Evolutionary conservation across 2,113 vertebrate genomes (phyloP).

Genomic region (Brienomyrus longianalis): DNA sequence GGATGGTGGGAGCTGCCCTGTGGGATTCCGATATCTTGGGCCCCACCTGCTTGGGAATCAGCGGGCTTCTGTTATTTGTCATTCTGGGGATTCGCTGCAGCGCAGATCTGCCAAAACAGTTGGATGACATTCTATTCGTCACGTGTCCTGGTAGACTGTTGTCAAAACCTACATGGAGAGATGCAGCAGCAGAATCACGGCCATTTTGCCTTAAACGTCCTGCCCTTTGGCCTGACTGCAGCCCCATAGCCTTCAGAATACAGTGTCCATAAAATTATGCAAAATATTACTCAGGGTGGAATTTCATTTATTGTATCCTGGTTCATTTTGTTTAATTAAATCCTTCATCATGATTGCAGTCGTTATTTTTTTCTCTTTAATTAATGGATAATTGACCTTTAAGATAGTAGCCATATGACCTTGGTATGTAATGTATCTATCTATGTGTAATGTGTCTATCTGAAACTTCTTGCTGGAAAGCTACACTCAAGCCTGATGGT

Average conservation of each 20-base stretch:
- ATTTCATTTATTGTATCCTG: neutral
- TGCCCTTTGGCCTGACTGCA: neutral
- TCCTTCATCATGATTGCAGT: neutral
- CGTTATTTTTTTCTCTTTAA: neutral
- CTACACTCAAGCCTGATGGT: neutral
- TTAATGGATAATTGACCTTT: neutral
- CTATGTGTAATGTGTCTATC: neutral
- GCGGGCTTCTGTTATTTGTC: constrained; percentile 15
- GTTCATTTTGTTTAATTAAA: neutral
- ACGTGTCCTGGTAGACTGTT: neutral
- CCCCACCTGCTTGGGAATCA: neutral
- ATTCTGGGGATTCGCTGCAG: constrained; percentile 14
- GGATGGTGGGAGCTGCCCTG: neutral
- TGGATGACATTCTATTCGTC: constrained; percentile 9
- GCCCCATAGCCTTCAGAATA: neutral
- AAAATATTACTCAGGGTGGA: neutral
- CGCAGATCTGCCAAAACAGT: neutral
- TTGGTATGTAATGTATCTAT: neutral
- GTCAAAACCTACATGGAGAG: neutral
- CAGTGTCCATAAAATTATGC: neutral
- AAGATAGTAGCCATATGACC: neutral
- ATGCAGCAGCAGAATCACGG: neutral
- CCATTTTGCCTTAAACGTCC: neutral
- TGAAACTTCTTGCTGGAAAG: neutral
- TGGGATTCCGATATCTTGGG: neutral